Evolutionary conservation across 2,888 invertebrate genomes (phyloP).

Genomic region (Pachycephus smyrnensis): DNA sequence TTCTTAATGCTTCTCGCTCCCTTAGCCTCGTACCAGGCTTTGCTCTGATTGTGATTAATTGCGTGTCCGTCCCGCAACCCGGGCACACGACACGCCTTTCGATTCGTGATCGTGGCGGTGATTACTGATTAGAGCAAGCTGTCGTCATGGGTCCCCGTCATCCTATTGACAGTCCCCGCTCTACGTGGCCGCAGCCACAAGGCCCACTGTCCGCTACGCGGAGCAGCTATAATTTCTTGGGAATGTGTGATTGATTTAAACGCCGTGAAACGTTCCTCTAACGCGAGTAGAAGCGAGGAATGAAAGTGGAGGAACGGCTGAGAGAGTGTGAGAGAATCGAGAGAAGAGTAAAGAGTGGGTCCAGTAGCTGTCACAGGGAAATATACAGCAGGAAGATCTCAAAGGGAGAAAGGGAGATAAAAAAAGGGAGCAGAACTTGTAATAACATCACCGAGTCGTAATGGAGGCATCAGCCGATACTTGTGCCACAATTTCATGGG

Average conservation of each 20-base stretch:
- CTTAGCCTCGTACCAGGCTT: not conserved
- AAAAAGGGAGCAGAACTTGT: constrained; percentile 31
- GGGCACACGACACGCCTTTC: not conserved
- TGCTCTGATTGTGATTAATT: not conserved
- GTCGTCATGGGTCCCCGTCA: constrained; percentile 4
- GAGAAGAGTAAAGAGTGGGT: not conserved
- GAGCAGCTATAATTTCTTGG: constrained; percentile 39
- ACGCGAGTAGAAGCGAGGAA: constrained; percentile 6
- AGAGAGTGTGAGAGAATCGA: not conserved
- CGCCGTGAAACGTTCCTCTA: constrained; percentile 31
- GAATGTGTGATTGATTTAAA: constrained; percentile 50
- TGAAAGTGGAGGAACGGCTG: not conserved
- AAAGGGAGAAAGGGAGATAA: constrained; percentile 26
- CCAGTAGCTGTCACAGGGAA: not conserved
- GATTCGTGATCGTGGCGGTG: not conserved
- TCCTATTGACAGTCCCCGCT: constrained; percentile 13
- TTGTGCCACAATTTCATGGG: constrained; percentile 53
- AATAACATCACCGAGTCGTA: constrained; percentile 48
- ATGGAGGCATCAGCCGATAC: constrained; percentile 56
- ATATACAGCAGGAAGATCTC: constrained; percentile 4
- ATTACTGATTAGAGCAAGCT: not conserved
- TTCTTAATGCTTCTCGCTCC: not conserved
- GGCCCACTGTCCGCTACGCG: constrained; percentile 1
- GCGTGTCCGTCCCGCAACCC: not conserved
- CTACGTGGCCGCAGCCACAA: not conserved